Conservation (phyloP, 2,888 invertebrate species). For the Drosophila dives region DNA sequence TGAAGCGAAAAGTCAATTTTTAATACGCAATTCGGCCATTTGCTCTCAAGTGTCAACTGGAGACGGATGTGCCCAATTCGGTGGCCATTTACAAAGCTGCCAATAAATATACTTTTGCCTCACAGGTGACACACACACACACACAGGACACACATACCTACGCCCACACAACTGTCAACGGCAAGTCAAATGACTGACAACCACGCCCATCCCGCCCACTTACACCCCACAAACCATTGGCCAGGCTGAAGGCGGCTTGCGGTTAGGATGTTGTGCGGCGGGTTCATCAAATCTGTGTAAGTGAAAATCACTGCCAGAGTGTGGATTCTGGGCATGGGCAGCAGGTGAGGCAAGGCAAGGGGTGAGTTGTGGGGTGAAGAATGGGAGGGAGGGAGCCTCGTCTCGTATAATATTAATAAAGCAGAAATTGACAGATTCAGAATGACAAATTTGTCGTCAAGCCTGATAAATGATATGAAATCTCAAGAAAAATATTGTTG, state of each 20-base stretch:
- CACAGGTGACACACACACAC: constrained; percentile 34
- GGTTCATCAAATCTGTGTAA: constrained; percentile 72
- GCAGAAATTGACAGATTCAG: constrained; percentile 82
- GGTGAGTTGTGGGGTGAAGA: neutral
- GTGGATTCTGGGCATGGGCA: neutral
- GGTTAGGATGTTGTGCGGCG: constrained; percentile 54
- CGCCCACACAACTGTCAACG: constrained; percentile 58
- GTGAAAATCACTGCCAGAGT: constrained; percentile 62
- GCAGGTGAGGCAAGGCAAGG: constrained; percentile 7
- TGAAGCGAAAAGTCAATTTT: constrained; percentile 22
- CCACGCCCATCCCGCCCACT: constrained; percentile 29
- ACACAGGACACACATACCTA: constrained; percentile 22
- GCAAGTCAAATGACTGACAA: constrained; percentile 61
- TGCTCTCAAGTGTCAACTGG: constrained; percentile 40
- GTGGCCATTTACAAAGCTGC: constrained; percentile 57
- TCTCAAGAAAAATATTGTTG: constrained; percentile 74
- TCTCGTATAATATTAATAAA: constrained; percentile 80
- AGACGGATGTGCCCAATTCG: constrained; percentile 66
- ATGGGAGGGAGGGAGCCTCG: neutral
- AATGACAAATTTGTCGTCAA: constrained; percentile 83
- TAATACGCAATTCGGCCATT: constrained; percentile 2
- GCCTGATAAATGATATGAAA: constrained; percentile 82
- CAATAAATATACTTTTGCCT: constrained; percentile 63
- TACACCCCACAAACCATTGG: constrained; percentile 13
- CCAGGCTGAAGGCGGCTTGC: constrained; percentile 40